Base-by-base conservation (phyloP, 2,888 invertebrate genomes). In the Achlya flavicornis region DNA sequence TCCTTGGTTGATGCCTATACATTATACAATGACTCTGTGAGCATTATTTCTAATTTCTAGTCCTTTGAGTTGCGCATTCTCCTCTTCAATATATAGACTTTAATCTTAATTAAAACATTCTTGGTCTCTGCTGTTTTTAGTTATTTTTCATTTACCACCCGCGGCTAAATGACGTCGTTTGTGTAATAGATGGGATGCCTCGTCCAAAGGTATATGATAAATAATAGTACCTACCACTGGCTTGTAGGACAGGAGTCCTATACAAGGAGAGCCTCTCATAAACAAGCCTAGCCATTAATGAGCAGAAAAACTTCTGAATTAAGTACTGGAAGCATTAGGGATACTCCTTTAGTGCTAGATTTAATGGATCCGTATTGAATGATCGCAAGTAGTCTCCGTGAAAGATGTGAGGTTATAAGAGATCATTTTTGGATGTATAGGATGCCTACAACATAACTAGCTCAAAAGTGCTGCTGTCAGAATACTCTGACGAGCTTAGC, bases 131-230 rank as follows among this genome's bases (percentile, higher is more conserved):
- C 16, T 48, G 8, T 53, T 7, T 19, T 53, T 53, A n/a, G 2
- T 14, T n/a, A 53, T 53, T 19, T 19, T 53, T 53, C 53, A 53
- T 53, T 53, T 19, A 53, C 53, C 53, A 19, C 53, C 53, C 53
- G 53, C 10, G 6, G 53, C 3, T 16, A 10, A 16, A 53, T 19
- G 16, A 53, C 19, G 10, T 19, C 16, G 19, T 19, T 19, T 4
- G 53, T 19, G 3, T 53, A 53, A 19, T 53, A 19, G 53, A 53
- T 53, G 53, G 53, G 10, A 10, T n/a, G 53, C 3, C 5, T 48
- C 48, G 16, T 46, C 6, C 16, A 48, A 16, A n/a, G n/a, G n/a
- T 53, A 53, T 10, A 46, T 14, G 1, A n/a, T n/a, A 46, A 46
- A 46, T 46, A 46, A n/a, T 5, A 6, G 46, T 14, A n/a, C n/a